Evolutionary conservation across 2,797 vertebrate species (phyloP).

Genomic region (Rhinatrema bivittatum): DNA sequence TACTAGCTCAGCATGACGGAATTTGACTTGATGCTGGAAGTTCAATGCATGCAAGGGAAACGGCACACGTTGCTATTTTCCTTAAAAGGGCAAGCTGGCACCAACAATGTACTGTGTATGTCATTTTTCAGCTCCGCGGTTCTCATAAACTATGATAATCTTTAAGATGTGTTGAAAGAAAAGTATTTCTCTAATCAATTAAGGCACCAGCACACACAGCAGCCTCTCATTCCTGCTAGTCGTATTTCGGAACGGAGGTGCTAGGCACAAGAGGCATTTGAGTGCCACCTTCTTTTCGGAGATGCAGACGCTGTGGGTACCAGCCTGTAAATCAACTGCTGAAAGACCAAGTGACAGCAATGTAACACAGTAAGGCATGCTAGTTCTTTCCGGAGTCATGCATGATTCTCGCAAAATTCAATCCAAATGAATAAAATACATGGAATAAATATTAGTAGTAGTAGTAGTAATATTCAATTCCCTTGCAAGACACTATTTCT

Average conservation of each 20-base stretch:
- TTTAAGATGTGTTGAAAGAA: too few relatives aligned
- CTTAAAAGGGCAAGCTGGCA: too few relatives aligned
- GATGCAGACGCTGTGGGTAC: conserved; percentile 10
- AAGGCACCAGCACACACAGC: too few relatives aligned
- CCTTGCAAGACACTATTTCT: conserved; percentile 26
- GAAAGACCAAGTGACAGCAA: conserved; percentile 28
- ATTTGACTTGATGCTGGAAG: too few relatives aligned
- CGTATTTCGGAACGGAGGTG: conserved; percentile 18
- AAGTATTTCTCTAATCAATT: neutral
- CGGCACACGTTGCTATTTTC: too few relatives aligned
- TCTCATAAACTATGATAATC: too few relatives aligned
- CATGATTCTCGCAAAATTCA: conserved; percentile 28
- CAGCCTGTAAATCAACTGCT: conserved; percentile 26
- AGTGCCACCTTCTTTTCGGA: conserved; percentile 29
- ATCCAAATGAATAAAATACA: conserved; percentile 17
- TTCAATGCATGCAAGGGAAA: too few relatives aligned
- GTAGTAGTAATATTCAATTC: conserved; percentile 1
- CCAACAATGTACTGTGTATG: too few relatives aligned
- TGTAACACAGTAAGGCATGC: conserved; percentile 15
- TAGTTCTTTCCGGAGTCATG: conserved; percentile 13
- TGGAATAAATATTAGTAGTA: too few relatives aligned
- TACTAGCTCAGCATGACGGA: too few relatives aligned
- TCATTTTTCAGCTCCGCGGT: too few relatives aligned
- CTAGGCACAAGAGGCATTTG: conserved; percentile 6
- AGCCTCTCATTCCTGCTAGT: conserved; percentile 7